Conservation (phyloP, 2,888 invertebrate species). For the Apantesis nais region DNA sequence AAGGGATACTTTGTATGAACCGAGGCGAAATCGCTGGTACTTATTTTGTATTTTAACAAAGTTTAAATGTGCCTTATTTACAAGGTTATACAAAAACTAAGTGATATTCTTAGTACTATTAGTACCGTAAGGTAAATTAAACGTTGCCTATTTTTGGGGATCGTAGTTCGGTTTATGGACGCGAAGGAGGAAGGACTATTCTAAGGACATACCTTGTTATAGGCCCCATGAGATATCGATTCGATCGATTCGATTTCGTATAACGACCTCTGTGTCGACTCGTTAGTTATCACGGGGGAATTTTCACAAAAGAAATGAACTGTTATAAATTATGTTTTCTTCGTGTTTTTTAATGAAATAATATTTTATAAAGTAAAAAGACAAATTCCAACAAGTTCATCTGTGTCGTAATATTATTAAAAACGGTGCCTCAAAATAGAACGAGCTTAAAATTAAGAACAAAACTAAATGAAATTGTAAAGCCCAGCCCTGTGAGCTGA, state of each 20-base stretch:
- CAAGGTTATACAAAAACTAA: not conserved
- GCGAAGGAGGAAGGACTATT: too few species aligned
- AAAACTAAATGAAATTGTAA: not conserved
- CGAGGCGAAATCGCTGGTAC: not conserved
- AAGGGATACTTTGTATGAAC: slow-evolving; percentile 1
- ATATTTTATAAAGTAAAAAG: not conserved
- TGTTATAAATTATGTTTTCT: too few species aligned
- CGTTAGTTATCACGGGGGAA: too few species aligned
- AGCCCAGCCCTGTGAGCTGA: slow-evolving; percentile 7
- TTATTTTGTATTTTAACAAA: not conserved
- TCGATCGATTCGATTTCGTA: too few species aligned
- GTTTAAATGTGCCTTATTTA: not conserved
- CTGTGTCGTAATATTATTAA: not conserved
- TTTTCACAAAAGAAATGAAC: too few species aligned
- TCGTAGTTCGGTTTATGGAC: too few species aligned
- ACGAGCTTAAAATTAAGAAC: not conserved
- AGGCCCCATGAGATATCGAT: too few species aligned
- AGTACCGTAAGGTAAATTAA: too few species aligned
- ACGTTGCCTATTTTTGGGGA: too few species aligned
- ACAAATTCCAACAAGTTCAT: not conserved
- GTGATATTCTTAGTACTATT: too few species aligned
- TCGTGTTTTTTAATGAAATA: too few species aligned
- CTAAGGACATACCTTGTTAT: not conserved
- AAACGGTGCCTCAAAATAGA: not conserved
- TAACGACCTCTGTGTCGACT: too few species aligned